Percentiles rank a stretch among this genome's conserved stretches.
Conservation (phyloP, 2,113 vertebrate species). For the Oplegnathus fasciatus region DNA sequence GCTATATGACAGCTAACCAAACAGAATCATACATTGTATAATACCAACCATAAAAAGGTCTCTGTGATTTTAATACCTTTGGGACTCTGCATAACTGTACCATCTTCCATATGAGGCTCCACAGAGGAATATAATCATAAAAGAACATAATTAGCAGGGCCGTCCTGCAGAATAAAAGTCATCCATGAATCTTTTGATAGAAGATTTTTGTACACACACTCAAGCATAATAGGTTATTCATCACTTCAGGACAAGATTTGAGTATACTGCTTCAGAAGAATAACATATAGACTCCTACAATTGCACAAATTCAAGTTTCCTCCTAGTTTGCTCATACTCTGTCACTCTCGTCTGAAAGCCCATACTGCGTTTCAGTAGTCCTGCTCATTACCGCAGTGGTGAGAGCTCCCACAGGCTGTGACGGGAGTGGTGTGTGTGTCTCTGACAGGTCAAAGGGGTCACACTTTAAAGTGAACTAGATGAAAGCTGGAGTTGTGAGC, state of each 20-base stretch:
- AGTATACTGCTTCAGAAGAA: background rate
- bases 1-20: constrained; percentile 35
- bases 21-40: constrained; percentile 56
- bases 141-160: constrained; percentile 69
- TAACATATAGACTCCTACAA: background rate
- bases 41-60: constrained; percentile 62
- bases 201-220: constrained; percentile 4
- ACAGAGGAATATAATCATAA: constrained; percentile 56
- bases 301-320: background rate
- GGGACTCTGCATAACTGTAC: constrained; percentile 56
- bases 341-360: background rate
- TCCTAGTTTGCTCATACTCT: background rate
- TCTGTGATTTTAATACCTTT: constrained; percentile 65
- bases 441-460: constrained; percentile 41
- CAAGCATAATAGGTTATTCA: background rate
- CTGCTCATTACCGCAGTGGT: constrained; percentile 72
- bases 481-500: constrained; percentile 55
- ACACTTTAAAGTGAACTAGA: constrained; percentile 55
- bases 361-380: constrained; percentile 64
- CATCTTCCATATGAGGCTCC: constrained; percentile 37
- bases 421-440: constrained; percentile 1
- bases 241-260: background rate
- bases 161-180: constrained; percentile 57
- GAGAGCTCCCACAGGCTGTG: constrained; percentile 47
- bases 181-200: constrained; percentile 50